Evolutionary conservation across 2,113 vertebrate species (phyloP), one percentile per base, ranked within the genome.

Genomic region (Epinephelus fuscoguttatus): DNA sequence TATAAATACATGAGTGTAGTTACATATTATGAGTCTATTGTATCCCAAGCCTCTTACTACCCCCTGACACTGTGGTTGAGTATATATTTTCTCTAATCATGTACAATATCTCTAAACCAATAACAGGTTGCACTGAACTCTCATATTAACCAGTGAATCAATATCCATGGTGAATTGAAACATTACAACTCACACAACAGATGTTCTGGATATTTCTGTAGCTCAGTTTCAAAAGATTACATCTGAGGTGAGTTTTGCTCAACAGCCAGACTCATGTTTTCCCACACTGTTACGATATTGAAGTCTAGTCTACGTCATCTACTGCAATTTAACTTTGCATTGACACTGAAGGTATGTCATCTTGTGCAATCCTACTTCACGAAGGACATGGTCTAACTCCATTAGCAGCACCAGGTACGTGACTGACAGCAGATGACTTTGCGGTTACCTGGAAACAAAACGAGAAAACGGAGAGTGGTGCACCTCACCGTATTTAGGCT

Each of bases 261-360:
- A 23, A 27, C 27, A 21, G 12, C 15, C 19, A 42, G 33, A 23
- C 47, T 59, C 13, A 27, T 8, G 21, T 14, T 75, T 69, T 14
- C 57, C 14, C 56, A 75, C 23, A 45, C 5, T 55, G 10, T 60
- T 59, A 45, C 11, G 12, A 37, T 30, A 30, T 30, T 30, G 30
- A 30, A 30, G 30, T 30, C 4, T 30, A 30, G 30, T 4, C 4
- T 30, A 30, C 4, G 4, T 47, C 27, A 25, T 23, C 42, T 14
- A 52, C 33, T 59, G 77, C 71, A 70, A 70, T 61, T 55, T 49
- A 6, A 42, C 27, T 74, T 86, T 74, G 50, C 14, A 15, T 4
- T 1, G 7, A 27, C 14, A 13, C 25, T n/a, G 3, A 62, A 13
- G 19, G 33, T 12, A 37, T 61, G 40, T 56, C 56, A 13, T 27